Evolutionary conservation across 2,113 vertebrate genomes (phyloP), one percentile per base, ranked within the genome.

Genomic region (Malurus alboscapulatus): DNA sequence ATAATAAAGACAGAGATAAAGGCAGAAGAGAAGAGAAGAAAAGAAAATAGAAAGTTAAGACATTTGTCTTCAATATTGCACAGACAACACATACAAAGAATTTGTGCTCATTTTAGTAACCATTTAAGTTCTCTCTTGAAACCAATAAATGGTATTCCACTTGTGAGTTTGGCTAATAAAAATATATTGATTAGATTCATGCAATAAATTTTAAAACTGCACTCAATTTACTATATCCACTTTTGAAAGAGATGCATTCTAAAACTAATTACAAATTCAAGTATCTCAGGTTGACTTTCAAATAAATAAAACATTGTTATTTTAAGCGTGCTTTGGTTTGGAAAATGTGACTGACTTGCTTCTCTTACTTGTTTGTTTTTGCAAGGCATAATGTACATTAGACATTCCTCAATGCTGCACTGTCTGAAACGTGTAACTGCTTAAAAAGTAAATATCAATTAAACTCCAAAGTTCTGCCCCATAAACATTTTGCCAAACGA

Each of bases 391-490:
- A 97, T 63, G 92, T 94, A 92, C 96, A 94, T 95, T 96, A 97
- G 94, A 94, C 97, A 97, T 97, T 87, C 92, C 97, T 95, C 91
- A 95, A 96, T 95, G 96, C 90, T 94, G 94, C 91, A 94, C 91
- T 94, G 97, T 95, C 96, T 96, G 96, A 97, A 97, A 97, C 82
- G 87, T 95, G 87, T 94, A 98, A 97, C 97, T 97, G 97, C 97
- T 98, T 98, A 96, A 94, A 98, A 97, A 97, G 98, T 97, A 98
- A 98, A 97, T 98, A 97, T 97, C 97, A 98, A 98, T 98, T 96
- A 96, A 95, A 97, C 78, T 94, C 92, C 66, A 57, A 94, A 92
- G 94, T 95, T 97, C 91, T 95, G 96, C 97, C 93, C 88, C 95
- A 94, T 94, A 96, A 97, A 95, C 75, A 97, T 95, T 92, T 97